Evolutionary conservation across 1,140 invertebrate species (phyloP).

Genomic region (Xylocopa sonorina): DNA sequence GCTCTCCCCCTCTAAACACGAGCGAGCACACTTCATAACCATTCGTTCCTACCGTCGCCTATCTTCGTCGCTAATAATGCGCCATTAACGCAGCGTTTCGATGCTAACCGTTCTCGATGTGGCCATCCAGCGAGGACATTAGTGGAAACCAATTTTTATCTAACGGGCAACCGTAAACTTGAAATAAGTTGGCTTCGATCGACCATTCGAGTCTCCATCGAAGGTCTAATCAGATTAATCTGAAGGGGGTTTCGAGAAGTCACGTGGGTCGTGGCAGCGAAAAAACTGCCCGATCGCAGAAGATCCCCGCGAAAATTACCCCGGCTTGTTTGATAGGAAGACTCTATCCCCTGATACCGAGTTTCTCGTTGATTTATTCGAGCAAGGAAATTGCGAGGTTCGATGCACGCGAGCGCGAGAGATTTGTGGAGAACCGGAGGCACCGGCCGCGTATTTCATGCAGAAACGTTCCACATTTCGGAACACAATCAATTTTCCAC

Average conservation of each 20-base stretch:
- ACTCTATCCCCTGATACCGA: conserved; percentile 7
- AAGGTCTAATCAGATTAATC: too few relatives aligned
- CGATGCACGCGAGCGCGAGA: conserved; percentile 4
- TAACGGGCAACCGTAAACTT: neutral
- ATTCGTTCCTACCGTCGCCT: conserved; percentile 28
- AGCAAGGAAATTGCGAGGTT: conserved; percentile 21
- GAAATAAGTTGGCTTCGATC: too few relatives aligned
- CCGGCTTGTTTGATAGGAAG: neutral
- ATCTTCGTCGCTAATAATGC: conserved; percentile 46
- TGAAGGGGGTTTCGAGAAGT: too few relatives aligned
- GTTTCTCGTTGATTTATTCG: conserved; percentile 9
- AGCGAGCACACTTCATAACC: conserved; percentile 57
- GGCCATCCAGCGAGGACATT: neutral
- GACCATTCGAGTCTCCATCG: too few relatives aligned
- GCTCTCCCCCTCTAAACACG: conserved; percentile 48
- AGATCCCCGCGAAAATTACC: neutral
- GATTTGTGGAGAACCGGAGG: conserved; percentile 23
- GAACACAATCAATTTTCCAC: neutral
- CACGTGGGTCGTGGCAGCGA: neutral
- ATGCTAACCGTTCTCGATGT: neutral
- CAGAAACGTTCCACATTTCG: neutral
- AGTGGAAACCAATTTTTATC: neutral
- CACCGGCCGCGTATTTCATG: neutral
- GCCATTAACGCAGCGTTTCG: conserved; percentile 42
- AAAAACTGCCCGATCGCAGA: neutral